Conservation (phyloP, 2,797 vertebrate genomes). For the Arctocebus calabarensis region DNA sequence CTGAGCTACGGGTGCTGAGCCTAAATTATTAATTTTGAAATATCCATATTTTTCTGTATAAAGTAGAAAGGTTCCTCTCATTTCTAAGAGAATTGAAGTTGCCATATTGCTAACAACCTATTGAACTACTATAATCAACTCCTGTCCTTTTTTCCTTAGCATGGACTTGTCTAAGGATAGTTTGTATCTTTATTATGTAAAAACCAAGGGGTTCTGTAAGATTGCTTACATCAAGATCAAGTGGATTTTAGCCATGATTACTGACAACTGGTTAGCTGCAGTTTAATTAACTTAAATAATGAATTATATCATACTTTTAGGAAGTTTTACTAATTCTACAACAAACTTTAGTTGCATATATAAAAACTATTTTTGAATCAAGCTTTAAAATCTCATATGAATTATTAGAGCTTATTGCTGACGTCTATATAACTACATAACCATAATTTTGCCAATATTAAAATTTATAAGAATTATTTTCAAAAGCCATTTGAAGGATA, state of each 20-base stretch:
- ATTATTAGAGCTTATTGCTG: too few relatives aligned
- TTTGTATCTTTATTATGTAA: not conserved
- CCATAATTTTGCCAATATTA: constrained; percentile 64
- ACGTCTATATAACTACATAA: too few relatives aligned
- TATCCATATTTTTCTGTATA: not conserved
- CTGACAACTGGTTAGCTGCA: not conserved
- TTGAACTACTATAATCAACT: constrained; percentile 19
- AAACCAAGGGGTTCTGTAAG: not conserved
- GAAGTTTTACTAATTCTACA: constrained; percentile 37
- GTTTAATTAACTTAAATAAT: constrained; percentile 44
- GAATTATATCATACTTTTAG: constrained; percentile 6
- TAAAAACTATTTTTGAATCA: constrained; percentile 21
- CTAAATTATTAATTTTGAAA: constrained; percentile 55
- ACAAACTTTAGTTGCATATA: constrained; percentile 32
- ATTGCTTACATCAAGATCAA: constrained; percentile 17
- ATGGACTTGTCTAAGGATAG: not conserved
- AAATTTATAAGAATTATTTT: constrained; percentile 64
- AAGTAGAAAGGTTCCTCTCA: too few relatives aligned
- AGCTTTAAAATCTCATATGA: too few relatives aligned
- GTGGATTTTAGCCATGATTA: constrained; percentile 36
- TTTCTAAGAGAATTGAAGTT: constrained; percentile 25
- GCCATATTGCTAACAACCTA: not conserved
- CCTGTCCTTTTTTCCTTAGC: not conserved
- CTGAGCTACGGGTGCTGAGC: too few relatives aligned
- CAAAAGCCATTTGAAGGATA: constrained; percentile 51